These are phyloP conservation scores for Tenualosa thibaudeaui DNA, from an alignment of 2,797 vertebrate genomes.

Conservation along the genomic window DNA sequence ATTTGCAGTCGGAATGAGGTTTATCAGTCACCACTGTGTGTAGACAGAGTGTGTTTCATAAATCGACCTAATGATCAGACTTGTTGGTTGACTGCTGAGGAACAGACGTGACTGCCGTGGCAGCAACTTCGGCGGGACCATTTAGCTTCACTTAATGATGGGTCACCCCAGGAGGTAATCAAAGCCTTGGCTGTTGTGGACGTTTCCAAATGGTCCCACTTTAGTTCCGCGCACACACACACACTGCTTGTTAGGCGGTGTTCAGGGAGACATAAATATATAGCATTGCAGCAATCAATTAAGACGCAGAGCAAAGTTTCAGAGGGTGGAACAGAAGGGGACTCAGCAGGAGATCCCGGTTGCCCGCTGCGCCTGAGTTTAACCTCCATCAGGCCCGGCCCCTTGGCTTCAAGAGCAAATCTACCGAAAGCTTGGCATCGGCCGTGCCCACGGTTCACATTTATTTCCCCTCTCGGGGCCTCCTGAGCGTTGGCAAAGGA, in stretches of 20 bases:
- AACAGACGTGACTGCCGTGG: constrained; percentile 54
- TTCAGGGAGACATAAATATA: constrained; percentile 58
- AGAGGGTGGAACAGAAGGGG: constrained; percentile 68
- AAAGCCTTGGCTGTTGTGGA: constrained; percentile 39
- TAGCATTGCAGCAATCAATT: constrained; percentile 67
- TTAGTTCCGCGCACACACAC: constrained; percentile 32
- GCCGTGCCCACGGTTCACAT: neutral
- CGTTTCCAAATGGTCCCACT: constrained; percentile 53
- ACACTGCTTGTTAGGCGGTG: constrained; percentile 24
- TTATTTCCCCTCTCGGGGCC: constrained; percentile 3
- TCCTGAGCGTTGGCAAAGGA: constrained; percentile 17
- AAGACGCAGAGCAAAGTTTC: constrained; percentile 68
- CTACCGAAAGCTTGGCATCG: constrained; percentile 2
- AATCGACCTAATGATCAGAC: constrained; percentile 24
- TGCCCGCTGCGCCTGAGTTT: constrained; percentile 19
- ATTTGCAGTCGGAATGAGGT: constrained; percentile 10
- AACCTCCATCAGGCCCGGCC: constrained; percentile 22
- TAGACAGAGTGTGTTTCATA: neutral
- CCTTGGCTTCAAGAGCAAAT: constrained; percentile 18
- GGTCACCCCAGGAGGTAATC: constrained; percentile 60
- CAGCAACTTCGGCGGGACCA: constrained; percentile 63
- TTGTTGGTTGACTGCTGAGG: constrained; percentile 52
- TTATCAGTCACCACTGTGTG: neutral
- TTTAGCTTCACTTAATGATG: constrained; percentile 66
- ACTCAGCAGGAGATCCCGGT: constrained; percentile 54